Conservation (phyloP, 2,888 invertebrate species). For the Pollenia angustigena region DNA sequence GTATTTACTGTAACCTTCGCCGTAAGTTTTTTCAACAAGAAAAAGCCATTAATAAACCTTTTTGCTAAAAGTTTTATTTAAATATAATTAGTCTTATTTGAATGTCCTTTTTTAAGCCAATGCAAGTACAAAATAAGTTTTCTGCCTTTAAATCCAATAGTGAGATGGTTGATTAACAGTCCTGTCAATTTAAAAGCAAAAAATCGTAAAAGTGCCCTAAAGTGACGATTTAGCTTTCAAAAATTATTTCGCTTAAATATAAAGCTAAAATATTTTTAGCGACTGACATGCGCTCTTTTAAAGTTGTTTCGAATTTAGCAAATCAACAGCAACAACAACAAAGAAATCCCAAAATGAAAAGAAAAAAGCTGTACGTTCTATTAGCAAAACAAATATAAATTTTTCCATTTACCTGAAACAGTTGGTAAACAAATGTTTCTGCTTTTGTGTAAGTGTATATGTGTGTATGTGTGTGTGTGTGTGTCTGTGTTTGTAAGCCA, state of each 20-base stretch:
- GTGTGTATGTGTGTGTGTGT: background rate
- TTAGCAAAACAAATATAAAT: slow-evolving; percentile 14
- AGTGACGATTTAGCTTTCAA: background rate
- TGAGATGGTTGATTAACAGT: background rate
- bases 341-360: background rate
- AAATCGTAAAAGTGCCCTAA: background rate
- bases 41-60: slow-evolving; percentile 3
- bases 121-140: background rate
- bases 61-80: background rate
- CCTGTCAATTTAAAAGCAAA: background rate
- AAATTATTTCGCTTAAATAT: slow-evolving; percentile 10
- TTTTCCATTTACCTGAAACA: background rate
- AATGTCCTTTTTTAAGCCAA: background rate
- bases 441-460: background rate
- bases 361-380: background rate
- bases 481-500: background rate
- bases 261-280: background rate
- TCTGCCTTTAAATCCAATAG: background rate
- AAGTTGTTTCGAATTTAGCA: background rate
- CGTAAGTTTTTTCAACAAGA: background rate
- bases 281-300: slow-evolving; percentile 45
- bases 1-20: background rate
- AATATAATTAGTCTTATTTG: background rate
- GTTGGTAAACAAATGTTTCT: background rate
- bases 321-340: background rate